Conservation (phyloP, 2,113 vertebrate genomes). For the Ginglymostoma cirratum region DNA sequence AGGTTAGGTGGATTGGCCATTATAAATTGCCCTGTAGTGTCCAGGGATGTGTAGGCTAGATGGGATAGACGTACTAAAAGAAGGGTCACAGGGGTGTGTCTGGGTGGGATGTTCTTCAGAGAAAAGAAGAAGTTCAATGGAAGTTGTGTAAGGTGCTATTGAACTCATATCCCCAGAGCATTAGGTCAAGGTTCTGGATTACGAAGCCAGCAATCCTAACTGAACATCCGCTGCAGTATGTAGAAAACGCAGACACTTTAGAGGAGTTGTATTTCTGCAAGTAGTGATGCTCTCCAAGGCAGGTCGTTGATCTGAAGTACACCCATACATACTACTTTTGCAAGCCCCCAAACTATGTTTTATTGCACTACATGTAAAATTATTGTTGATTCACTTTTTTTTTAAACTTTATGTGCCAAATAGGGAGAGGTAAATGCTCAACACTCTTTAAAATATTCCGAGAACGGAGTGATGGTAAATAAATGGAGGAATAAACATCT, state of each 20-base stretch:
- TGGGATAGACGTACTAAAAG: too few species aligned
- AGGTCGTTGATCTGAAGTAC: neutral
- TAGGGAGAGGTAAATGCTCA: neutral
- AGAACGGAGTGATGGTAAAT: neutral
- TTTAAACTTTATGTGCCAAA: neutral
- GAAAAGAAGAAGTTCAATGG: too few species aligned
- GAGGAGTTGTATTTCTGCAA: neutral
- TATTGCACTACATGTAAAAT: neutral
- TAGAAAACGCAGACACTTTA: neutral
- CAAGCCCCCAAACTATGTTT: neutral
- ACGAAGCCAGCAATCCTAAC: too few species aligned
- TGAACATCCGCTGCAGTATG: neutral
- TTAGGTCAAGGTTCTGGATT: too few species aligned
- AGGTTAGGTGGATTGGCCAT: too few species aligned
- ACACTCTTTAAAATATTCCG: neutral
- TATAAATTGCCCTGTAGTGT: too few species aligned
- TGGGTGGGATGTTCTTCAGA: too few species aligned
- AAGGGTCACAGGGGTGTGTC: too few species aligned
- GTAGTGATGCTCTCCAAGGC: neutral
- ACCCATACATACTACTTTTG: too few species aligned
- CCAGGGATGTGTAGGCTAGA: too few species aligned
- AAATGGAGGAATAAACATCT: neutral
- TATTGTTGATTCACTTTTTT: neutral
- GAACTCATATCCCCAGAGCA: too few species aligned
- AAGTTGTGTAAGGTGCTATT: too few species aligned